A percentile compares a stretch with the other conserved stretches of the same genome.
phyloP scores from a whole-genome alignment of 1,140 invertebrate genomes.

The Halictus rubicundus region DNA sequence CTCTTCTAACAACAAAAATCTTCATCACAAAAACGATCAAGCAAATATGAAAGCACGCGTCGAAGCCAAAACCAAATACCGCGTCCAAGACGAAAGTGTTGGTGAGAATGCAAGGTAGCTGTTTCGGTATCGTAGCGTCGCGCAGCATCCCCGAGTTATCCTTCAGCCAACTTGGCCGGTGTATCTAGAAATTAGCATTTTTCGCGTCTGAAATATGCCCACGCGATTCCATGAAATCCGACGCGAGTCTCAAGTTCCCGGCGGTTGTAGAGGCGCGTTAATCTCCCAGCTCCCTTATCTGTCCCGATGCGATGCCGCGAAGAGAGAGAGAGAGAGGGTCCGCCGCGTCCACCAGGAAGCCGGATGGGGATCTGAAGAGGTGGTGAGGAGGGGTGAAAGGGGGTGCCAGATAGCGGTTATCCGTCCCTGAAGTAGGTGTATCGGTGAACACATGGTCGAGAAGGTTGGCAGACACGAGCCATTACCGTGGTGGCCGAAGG shows the following conservation, averaged over 20 bases:
- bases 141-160: no score
- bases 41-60: no score
- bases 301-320: slow-evolving; percentile 23
- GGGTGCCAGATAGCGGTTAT: slow-evolving; percentile 56
- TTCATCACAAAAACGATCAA: no score
- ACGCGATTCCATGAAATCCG: slow-evolving; percentile 46
- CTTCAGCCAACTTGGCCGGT: not conserved
- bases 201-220: slow-evolving; percentile 39
- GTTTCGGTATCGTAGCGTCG: no score
- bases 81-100: no score
- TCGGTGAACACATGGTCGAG: slow-evolving; percentile 50
- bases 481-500: slow-evolving; percentile 74
- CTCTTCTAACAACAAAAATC: no score
- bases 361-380: no score
- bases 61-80: no score
- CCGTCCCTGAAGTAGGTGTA: slow-evolving; percentile 58
- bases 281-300: slow-evolving; percentile 39
- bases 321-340: not conserved
- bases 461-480: slow-evolving; percentile 72
- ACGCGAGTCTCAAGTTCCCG: slow-evolving; percentile 40
- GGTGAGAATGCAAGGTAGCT: no score
- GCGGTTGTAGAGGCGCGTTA: slow-evolving; percentile 36
- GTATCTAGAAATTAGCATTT: slow-evolving; percentile 41
- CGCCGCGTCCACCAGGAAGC: not conserved
- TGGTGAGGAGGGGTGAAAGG: not conserved